Evolutionary conservation across 2,113 vertebrate species (phyloP).

Genomic region (Sander vitreus): DNA sequence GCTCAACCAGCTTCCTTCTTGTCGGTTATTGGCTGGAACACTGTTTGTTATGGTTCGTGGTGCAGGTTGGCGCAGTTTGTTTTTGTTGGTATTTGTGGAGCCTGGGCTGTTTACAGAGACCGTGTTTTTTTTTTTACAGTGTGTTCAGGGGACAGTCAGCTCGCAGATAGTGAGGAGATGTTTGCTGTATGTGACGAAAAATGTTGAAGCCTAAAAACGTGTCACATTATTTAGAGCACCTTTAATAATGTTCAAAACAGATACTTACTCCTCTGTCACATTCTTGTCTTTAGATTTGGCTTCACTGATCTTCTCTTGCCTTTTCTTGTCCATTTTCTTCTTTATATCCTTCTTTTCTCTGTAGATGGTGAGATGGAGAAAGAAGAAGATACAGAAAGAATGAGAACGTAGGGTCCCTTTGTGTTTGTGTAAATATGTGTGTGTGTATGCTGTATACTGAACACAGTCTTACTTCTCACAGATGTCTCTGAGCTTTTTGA

Average conservation of each 20-base stretch:
- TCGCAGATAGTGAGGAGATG: too few relatives aligned
- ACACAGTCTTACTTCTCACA: constrained; percentile 92
- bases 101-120: too few relatives aligned
- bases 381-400: neutral
- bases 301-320: constrained; percentile 96
- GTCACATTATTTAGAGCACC: too few relatives aligned
- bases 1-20: too few relatives aligned
- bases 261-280: constrained; percentile 94
- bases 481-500: constrained; percentile 94
- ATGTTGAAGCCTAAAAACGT: too few relatives aligned
- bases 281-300: constrained; percentile 96
- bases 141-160: too few relatives aligned
- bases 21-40: too few relatives aligned
- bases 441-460: neutral
- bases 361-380: neutral
- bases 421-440: neutral
- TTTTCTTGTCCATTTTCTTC: constrained; percentile 98
- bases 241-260: neutral
- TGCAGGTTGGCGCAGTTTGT: too few relatives aligned
- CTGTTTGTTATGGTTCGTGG: too few relatives aligned
- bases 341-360: constrained; percentile 98
- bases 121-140: too few relatives aligned
- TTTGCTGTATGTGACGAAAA: too few relatives aligned
- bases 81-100: too few relatives aligned
- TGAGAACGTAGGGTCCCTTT: neutral